Conservation (phyloP, 1,140 invertebrate genomes). For the Atta cephalotes region DNA sequence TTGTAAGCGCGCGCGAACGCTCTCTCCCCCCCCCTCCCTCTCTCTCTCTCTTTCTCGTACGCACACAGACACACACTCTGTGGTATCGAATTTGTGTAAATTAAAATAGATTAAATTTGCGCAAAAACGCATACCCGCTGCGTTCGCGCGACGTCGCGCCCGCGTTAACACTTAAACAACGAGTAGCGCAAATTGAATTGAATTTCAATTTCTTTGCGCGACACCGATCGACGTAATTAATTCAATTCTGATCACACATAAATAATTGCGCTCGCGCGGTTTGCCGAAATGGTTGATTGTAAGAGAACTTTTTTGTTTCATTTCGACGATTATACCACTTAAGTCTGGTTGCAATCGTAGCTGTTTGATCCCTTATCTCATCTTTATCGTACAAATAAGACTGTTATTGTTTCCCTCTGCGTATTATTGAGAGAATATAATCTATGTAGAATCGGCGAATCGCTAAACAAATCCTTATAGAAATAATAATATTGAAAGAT, state of each 20-base stretch:
- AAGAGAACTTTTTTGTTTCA: neutral
- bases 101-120: slow-evolving; percentile 64
- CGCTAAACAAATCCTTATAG: neutral
- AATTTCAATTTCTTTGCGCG: slow-evolving; percentile 62
- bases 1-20: slow-evolving; percentile 42
- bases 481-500: no score
- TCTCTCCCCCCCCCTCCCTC: neutral
- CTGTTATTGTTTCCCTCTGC: neutral
- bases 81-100: slow-evolving; percentile 63
- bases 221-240: slow-evolving; percentile 61
- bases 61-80: neutral
- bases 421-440: neutral
- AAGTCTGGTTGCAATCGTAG: neutral
- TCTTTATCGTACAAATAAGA: neutral
- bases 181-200: slow-evolving; percentile 61
- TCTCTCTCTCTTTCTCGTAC: neutral
- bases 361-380: neutral
- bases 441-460: neutral
- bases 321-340: neutral
- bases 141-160: slow-evolving; percentile 34
- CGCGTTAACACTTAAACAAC: slow-evolving; percentile 63
- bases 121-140: slow-evolving; percentile 51
- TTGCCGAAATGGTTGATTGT: slow-evolving; percentile 33
- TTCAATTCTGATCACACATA: slow-evolving; percentile 57
- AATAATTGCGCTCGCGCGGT: slow-evolving; percentile 43